A percentile compares a stretch with the other conserved stretches of the same genome.
Evolutionary conservation across 92 coral and sea anemone species (phyloP).

Genomic region (Bergia sp.): DNA sequence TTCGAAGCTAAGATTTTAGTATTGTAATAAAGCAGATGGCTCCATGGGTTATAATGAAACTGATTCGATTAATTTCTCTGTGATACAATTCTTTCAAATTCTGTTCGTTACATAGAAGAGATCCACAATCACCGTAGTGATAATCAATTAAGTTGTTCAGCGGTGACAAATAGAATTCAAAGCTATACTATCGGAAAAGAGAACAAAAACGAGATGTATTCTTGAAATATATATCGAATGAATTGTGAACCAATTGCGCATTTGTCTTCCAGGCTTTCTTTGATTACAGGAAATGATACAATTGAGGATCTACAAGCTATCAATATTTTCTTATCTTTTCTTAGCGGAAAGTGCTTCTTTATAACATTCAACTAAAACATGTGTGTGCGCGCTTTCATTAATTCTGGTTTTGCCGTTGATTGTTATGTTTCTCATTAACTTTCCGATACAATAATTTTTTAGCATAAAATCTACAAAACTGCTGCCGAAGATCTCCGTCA

Average conservation of each 20-base stretch:
- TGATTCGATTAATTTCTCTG: constrained; percentile 45
- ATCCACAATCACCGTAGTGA: constrained; percentile 23
- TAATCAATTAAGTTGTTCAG: constrained; percentile 29
- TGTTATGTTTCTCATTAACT: neutral
- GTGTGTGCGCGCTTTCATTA: constrained; percentile 11
- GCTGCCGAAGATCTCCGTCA: neutral
- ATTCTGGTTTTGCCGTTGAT: constrained; percentile 12
- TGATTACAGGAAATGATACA: constrained; percentile 53
- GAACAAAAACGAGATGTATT: neutral
- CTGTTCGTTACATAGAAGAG: constrained; percentile 35
- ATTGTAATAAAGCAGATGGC: constrained; percentile 38
- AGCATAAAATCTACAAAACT: neutral
- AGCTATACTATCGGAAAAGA: neutral
- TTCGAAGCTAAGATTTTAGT: constrained; percentile 15
- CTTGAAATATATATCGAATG: constrained; percentile 20
- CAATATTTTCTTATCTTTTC: constrained; percentile 24
- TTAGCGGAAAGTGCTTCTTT: constrained; percentile 29
- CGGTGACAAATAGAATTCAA: constrained; percentile 8
- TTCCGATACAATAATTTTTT: neutral
- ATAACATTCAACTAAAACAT: constrained; percentile 23
- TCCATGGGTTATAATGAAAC: constrained; percentile 12
- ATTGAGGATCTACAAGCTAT: constrained; percentile 23
- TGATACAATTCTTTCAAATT: constrained; percentile 47
- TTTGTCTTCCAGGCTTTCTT: constrained; percentile 25
- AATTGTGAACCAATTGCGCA: constrained; percentile 29